Conservation (phyloP, 2,113 vertebrate genomes). For the Cryptomyrus ogoouensis region DNA sequence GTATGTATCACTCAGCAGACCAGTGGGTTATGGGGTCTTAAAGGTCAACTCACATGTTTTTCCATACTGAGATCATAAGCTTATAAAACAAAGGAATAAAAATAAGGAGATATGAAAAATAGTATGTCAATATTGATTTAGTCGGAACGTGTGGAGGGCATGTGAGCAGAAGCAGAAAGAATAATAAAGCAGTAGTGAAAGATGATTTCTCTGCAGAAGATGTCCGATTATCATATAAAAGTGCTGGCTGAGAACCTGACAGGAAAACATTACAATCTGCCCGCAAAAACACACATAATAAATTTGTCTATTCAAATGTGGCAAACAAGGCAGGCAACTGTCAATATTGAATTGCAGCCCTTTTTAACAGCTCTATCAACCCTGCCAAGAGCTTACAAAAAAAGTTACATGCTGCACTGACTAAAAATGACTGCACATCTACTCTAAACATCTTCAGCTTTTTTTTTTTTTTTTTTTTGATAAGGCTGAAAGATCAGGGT, state of each 20-base stretch:
- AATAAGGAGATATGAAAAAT: neutral
- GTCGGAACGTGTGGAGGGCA: neutral
- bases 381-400: neutral
- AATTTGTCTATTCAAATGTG: neutral
- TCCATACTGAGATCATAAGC: neutral
- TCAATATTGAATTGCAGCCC: neutral
- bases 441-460: neutral
- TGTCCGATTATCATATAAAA: slow-evolving; percentile 5
- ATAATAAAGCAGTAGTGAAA: neutral
- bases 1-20: neutral
- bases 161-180: neutral
- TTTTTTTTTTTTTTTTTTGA: neutral
- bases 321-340: neutral
- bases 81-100: neutral
- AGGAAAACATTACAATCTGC: neutral
- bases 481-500: neutral
- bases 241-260: neutral
- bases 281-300: slow-evolving; percentile 1
- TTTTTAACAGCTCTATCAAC: slow-evolving; percentile 3
- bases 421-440: neutral
- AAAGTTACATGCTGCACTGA: neutral
- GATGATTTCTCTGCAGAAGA: neutral
- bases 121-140: neutral
- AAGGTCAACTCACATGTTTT: neutral
- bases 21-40: neutral